Percentiles rank a stretch among this genome's conserved stretches.
Evolutionary conservation across 2,888 invertebrate genomes (phyloP).

Genomic region (Philaethria dido): DNA sequence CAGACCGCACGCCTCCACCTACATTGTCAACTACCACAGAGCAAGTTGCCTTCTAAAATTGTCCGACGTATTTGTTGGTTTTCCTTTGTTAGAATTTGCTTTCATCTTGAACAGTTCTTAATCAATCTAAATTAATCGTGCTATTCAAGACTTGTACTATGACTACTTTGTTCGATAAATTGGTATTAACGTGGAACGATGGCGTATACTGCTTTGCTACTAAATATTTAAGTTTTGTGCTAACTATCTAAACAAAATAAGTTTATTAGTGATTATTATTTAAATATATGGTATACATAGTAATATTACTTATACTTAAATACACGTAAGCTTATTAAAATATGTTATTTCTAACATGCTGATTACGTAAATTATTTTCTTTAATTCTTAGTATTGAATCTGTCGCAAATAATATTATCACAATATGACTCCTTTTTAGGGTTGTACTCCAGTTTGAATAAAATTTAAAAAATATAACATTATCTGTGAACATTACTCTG

Average conservation of each 20-base stretch:
- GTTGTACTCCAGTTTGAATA: too few species aligned
- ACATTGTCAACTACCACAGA: conserved; percentile 80
- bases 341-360: too few species aligned
- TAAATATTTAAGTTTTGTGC: background rate
- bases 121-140: conserved; percentile 32
- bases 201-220: background rate
- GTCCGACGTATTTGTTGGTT: conserved; percentile 44
- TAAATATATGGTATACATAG: background rate
- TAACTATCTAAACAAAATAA: background rate
- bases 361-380: too few species aligned
- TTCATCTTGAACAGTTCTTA: conserved; percentile 36
- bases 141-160: conserved; percentile 25
- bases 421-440: too few species aligned
- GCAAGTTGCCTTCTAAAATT: conserved; percentile 53
- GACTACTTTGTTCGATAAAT: conserved; percentile 28
- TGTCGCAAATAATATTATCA: background rate
- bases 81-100: conserved; percentile 46
- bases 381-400: too few species aligned
- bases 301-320: background rate
- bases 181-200: background rate
- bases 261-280: background rate
- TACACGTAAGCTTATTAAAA: too few species aligned
- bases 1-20: conserved; percentile 80
- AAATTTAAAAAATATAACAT: conserved; percentile 47
- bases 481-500: conserved; percentile 63